Base-by-base conservation (phyloP, 2,113 vertebrate genomes). In the Aegotheles bennettii region DNA sequence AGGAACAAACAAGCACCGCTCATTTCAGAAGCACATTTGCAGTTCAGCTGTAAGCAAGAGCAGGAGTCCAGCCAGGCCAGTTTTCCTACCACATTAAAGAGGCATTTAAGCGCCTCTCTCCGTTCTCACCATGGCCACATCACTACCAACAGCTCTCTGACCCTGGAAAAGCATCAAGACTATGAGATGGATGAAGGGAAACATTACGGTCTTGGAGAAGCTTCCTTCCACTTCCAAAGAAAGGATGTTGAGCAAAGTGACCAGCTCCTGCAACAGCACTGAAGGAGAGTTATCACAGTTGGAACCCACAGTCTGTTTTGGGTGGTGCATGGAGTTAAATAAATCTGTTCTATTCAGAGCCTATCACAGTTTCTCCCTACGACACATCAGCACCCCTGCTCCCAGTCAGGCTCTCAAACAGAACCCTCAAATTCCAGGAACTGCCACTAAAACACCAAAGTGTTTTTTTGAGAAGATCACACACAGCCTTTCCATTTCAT, bases 201-300 rank as follows among this genome's bases (percentile, higher is more conserved):
- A 18, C 3, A 1, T 0, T 2, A 51, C 0, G 2, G 13, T 8
- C 60, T 60, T 7, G 14, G 57, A 76, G 23, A 64, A 89, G 31
- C 24, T n/a, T 76, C 57, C 48, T 84, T 83, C 35, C 5, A 8
- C 43, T 79, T 78, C 36, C 67, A 60, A 63, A 4, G 35, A 29
- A 45, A 61, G 28, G 50, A 13, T 0, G 6, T 35, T 11, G 60
- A 61, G 29, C 10, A 69, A 61, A 79, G 18, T 1, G 2, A 82
- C 7, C 51, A 25, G 26, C 38, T 56, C 9, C 56, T 16, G 17
- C 51, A 54, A 11, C 43, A 76, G 43, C 56, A 38, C 43, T 14
- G 1, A 40, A 16, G 11, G 61, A 63, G 29, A 70, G 35, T 24
- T 12, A 65, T 9, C 65, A 60, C 26, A 73, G 70, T 1, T 31